Conservation (phyloP, 1,140 invertebrate species). For the Psix sp. region DNA sequence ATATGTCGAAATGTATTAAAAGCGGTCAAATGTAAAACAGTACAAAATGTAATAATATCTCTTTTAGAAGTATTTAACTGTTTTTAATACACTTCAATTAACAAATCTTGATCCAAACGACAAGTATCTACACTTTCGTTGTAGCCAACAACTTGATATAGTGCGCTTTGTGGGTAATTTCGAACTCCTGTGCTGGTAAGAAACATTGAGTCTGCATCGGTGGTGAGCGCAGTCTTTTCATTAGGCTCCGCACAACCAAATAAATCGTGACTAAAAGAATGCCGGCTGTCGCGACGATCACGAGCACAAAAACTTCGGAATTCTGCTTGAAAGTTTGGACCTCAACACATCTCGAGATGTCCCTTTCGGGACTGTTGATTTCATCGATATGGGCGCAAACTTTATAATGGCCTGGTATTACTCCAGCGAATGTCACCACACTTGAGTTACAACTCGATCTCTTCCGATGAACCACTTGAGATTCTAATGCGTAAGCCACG, state of each 20-base stretch:
- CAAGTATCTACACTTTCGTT: constrained; percentile 77
- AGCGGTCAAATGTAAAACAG: too few species aligned
- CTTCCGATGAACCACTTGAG: constrained; percentile 62
- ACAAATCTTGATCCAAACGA: too few species aligned
- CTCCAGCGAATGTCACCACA: constrained; percentile 61
- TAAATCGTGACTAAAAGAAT: constrained; percentile 59
- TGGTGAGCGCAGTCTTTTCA: constrained; percentile 62
- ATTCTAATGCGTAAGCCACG: constrained; percentile 64
- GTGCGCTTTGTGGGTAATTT: constrained; percentile 76
- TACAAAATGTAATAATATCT: not conserved
- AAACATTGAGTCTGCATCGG: constrained; percentile 73
- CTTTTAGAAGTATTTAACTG: not conserved
- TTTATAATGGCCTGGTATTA: constrained; percentile 69
- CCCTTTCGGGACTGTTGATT: constrained; percentile 34
- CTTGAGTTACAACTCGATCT: constrained; percentile 67
- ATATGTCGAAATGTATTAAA: too few species aligned
- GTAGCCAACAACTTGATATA: constrained; percentile 78
- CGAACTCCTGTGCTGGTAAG: constrained; percentile 74
- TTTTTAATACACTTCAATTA: constrained; percentile 12
- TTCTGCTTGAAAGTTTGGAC: constrained; percentile 65
- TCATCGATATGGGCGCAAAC: constrained; percentile 71
- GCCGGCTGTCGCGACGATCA: constrained; percentile 60
- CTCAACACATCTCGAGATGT: constrained; percentile 67
- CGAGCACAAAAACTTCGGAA: constrained; percentile 66
- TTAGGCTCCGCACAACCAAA: constrained; percentile 62